Base-by-base conservation (phyloP, 2,113 vertebrate genomes). In the Gavialis gangeticus region DNA sequence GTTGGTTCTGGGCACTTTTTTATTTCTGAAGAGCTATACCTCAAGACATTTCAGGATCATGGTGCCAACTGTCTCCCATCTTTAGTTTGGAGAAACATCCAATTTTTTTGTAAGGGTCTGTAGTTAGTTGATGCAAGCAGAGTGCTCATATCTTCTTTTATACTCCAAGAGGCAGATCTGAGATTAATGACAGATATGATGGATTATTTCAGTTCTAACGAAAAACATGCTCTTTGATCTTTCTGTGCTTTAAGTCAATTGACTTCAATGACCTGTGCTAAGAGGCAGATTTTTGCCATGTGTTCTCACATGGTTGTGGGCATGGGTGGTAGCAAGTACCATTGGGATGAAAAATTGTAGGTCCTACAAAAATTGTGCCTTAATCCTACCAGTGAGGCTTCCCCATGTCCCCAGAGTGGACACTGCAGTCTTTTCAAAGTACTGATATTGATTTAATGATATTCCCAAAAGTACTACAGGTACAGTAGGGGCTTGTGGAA, bases 21-120 rank as follows among this genome's bases (percentile, higher is more conserved):
- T 5, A 83, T 69, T 37, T 54, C 30, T 19, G 25, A n/a, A 24
- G 6, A 13, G 67, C 25, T 21, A 3, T 46, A 46, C 60, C 60
- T 84, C 27, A 18, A 0, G 1, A 4, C 27, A 4, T 63, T 46
- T 5, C 30, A 0, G 75, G 1, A 9, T 71, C 14, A 46, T 9
- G 46, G 9, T 46, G 34, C 69, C 34, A 37, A 14, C 69, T 46
- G 46, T 46, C 12, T 12, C 22, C 69, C 34, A 12, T 73, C 34
- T 12, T 46, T 46, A 46, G 46, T 46, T 9, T 46, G 46, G 46
- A 46, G 46, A 46, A 46, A 46, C 46, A 46, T 46, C 46, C 46
- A 46, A 46, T 46, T 46, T 46, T 46, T 46, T 46, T 46, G 46
- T 46, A 46, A 46, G 56, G 75, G 56, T 4, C 76, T 8, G 79